Conservation (phyloP, 1,140 invertebrate genomes). For the Paraescarpia echinospica region DNA sequence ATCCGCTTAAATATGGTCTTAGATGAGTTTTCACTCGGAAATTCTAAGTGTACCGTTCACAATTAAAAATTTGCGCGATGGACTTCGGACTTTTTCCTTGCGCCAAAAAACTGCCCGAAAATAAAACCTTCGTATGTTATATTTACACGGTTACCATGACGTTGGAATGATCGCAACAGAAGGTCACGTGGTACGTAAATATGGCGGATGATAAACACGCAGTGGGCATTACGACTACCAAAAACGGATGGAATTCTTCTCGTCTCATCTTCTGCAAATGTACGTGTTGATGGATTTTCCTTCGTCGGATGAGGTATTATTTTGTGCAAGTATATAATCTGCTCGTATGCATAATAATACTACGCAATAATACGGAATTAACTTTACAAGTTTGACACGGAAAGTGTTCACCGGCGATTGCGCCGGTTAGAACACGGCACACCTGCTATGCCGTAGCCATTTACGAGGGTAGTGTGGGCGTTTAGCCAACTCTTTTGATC, state of each 20-base stretch:
- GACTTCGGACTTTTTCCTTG: not conserved
- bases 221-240: not conserved
- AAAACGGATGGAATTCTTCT: conserved; percentile 1
- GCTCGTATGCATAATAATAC: not conserved
- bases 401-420: not conserved
- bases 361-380: not conserved
- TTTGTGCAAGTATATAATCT: not conserved
- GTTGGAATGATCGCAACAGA: conserved; percentile 4
- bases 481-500: not conserved
- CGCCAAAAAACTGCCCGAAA: not conserved
- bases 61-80: not conserved
- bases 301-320: not conserved
- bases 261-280: not conserved
- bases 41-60: no score
- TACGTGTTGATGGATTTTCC: not conserved
- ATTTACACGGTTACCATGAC: not conserved
- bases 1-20: no score
- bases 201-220: not conserved
- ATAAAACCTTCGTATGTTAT: not conserved
- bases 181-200: conserved; percentile 4
- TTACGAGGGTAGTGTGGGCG: not conserved
- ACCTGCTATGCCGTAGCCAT: not conserved
- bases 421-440: not conserved
- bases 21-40: no score
- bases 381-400: not conserved